phyloP scores from a whole-genome alignment of 2,888 invertebrate genomes.

The Homarus gammarus region DNA sequence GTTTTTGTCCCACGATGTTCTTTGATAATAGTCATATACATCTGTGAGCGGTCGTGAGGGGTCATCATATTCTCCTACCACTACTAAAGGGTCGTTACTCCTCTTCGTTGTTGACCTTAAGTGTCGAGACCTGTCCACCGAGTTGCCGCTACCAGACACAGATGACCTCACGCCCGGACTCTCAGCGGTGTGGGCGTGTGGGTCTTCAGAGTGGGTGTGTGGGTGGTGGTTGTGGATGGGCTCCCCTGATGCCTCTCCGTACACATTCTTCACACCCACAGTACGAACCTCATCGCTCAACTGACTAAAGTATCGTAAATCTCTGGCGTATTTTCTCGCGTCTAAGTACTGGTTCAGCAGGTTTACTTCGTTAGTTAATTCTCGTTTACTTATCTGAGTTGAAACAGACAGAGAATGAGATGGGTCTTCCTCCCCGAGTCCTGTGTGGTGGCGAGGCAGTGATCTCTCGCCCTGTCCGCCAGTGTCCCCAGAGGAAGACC shows the following conservation, averaged over 20 bases:
- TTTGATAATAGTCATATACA: no score
- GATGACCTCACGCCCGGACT: neutral
- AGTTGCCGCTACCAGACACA: neutral
- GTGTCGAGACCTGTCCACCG: no score
- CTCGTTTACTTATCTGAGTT: neutral
- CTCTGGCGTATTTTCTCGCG: neutral
- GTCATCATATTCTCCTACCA: no score
- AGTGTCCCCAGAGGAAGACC: neutral
- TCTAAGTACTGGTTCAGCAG: neutral
- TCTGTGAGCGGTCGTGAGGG: neutral
- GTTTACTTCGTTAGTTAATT: neutral
- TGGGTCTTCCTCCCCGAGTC: no score
- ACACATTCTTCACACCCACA: neutral
- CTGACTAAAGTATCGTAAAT: neutral
- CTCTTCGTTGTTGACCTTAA: no score
- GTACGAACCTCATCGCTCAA: neutral
- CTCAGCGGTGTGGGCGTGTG: no score
- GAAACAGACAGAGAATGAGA: neutral
- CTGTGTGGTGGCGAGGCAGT: neutral
- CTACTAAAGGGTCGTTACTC: neutral
- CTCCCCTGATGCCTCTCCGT: neutral
- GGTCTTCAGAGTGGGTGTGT: neutral
- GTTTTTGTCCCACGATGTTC: no score
- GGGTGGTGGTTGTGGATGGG: neutral
- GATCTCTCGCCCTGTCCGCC: neutral